Conservation (phyloP, 1,140 invertebrate genomes). For the Hermetia illucens region DNA sequence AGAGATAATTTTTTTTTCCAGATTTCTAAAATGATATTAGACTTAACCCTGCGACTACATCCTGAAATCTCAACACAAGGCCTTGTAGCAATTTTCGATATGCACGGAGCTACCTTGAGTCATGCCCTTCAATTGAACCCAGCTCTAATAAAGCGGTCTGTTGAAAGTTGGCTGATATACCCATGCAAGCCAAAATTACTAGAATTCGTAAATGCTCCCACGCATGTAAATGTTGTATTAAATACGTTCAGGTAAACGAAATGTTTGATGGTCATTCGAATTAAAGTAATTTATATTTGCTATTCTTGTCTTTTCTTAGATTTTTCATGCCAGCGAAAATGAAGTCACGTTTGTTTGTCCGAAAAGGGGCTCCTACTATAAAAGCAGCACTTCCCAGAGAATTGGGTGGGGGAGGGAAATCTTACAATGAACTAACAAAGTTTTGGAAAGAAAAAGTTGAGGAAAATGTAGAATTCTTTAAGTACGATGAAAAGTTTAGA, state of each 20-base stretch:
- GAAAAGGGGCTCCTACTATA: slow-evolving; percentile 26
- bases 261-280: neutral
- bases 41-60: slow-evolving; percentile 36
- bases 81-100: slow-evolving; percentile 43
- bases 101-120: slow-evolving; percentile 37
- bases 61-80: slow-evolving; percentile 39
- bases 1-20: slow-evolving; percentile 11
- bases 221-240: slow-evolving; percentile 49
- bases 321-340: slow-evolving; percentile 56
- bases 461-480: slow-evolving; percentile 38
- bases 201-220: slow-evolving; percentile 55
- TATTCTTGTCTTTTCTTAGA: slow-evolving; percentile 10
- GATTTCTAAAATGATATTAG: slow-evolving; percentile 40
- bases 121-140: slow-evolving; percentile 46
- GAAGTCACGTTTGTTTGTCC: slow-evolving; percentile 38
- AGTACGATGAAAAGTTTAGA: slow-evolving; percentile 41
- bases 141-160: slow-evolving; percentile 35
- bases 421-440: slow-evolving; percentile 34
- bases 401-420: slow-evolving; percentile 40
- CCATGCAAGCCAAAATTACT: slow-evolving; percentile 50
- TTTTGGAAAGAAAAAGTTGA: slow-evolving; percentile 39
- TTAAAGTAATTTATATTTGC: too few relatives aligned
- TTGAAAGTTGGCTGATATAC: slow-evolving; percentile 53
- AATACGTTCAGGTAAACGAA: slow-evolving; percentile 41
- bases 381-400: slow-evolving; percentile 39